Base-by-base conservation (phyloP, 2,888 invertebrate species). In the Furcula furcula region DNA sequence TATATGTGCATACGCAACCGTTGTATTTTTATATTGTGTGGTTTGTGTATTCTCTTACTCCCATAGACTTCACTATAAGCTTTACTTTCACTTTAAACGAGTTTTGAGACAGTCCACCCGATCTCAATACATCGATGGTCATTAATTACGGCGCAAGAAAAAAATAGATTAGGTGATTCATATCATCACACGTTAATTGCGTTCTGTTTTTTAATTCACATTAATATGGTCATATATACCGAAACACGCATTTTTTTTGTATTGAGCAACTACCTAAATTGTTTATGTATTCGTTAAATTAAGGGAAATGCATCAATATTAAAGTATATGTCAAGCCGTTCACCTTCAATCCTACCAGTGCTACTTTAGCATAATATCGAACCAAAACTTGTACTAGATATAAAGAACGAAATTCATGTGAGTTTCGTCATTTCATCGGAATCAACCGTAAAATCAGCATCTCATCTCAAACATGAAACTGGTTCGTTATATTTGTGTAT, bases 401-500 rank as follows among this genome's bases (percentile, higher is more conserved):
- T 66, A 69, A 69, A 65, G 51, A 55, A 46, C 49, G 55, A 49
- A 48, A 50, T 50, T 50, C 31, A 37, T 38, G 14, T 35, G 29
- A 37, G 36, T 46, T 43, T 60, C 56, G 51, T 60, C 65, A 68
- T 59, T 68, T 52, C 40, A 43, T 41, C 34, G 40, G 37, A 55
- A 51, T 47, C 50, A 38, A 53, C 46, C 53, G 49, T 43, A 36
- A 59, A 47, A 40, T 46, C 46, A 53, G 36, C 55, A 28, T 28
- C 28, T 55, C 52, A 13, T 11, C 33, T 42, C 51, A 40, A 63
- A 59, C 40, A 74, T 74, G 73, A 73, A 71, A 67, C 47, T 72
- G 72, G 73, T 74, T 40, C 31, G 71, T 72, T 48, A 14, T 37
- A 34, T 56, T 55, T 53, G 18, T 46, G 36, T 42, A 31, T 46